These are phyloP conservation scores for Vanessa atalanta DNA, from an alignment of 1,140 invertebrate genomes.

Conservation along the genomic window DNA sequence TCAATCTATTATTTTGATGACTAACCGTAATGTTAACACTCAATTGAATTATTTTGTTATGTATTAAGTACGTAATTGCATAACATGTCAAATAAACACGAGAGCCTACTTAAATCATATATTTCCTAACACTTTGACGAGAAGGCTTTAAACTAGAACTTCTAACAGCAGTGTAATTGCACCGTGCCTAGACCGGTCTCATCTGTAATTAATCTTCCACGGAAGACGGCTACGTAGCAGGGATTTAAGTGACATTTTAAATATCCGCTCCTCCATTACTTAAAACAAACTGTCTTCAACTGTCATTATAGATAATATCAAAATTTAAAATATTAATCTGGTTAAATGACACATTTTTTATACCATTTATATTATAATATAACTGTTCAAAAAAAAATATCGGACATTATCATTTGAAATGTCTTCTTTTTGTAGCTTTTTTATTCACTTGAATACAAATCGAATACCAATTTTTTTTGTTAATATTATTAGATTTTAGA, in stretches of 20 bases:
- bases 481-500: no score
- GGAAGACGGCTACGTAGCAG: conserved; percentile 45
- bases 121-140: conserved; percentile 2
- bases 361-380: no score
- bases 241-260: conserved; percentile 64
- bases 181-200: conserved; percentile 45
- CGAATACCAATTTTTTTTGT: no score
- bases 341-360: no score
- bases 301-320: not conserved
- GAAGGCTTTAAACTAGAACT: conserved; percentile 27
- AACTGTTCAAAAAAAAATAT: no score
- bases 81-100: conserved; percentile 2
- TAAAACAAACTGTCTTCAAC: not conserved
- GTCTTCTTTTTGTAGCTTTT: no score
- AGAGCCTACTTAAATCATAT: conserved; percentile 1
- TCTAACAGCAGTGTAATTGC: conserved; percentile 42
- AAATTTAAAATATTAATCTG: not conserved
- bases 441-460: no score
- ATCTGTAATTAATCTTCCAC: conserved; percentile 51
- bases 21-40: no score
- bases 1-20: no score
- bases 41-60: not conserved
- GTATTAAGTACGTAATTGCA: not conserved
- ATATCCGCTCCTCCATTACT: conserved; percentile 42
- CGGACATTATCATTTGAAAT: no score